phyloP scores from a whole-genome alignment of 2,797 vertebrate genomes.

The Anas bernieri region DNA sequence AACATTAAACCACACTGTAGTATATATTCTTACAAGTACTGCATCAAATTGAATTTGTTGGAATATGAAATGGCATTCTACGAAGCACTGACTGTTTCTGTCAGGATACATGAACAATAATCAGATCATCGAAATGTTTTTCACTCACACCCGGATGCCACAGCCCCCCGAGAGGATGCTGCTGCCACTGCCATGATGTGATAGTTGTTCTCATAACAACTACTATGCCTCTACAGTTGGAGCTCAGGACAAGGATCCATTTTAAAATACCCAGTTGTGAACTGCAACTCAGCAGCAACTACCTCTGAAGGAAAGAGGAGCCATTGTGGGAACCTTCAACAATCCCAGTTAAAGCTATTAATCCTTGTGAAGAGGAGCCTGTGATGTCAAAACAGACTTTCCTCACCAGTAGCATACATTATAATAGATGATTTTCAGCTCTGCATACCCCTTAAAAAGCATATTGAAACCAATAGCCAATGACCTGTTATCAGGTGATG shows the following conservation, averaged over 20 bases:
- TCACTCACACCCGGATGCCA: too few species aligned
- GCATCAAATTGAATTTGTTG: neutral
- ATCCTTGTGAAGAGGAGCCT: neutral
- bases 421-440: slow-evolving; percentile 6
- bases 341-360: neutral
- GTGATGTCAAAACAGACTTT: neutral
- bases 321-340: neutral
- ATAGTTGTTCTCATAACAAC: neutral
- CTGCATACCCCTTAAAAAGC: neutral
- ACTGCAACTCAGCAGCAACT: neutral
- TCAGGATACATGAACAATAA: neutral
- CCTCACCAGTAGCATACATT: neutral
- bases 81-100: neutral
- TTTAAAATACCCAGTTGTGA: rapidly evolving
- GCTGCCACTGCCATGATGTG: neutral
- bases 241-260: neutral
- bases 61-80: neutral
- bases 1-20: neutral
- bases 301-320: neutral
- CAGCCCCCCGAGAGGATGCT: neutral
- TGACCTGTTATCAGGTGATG: slow-evolving; percentile 30
- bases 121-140: neutral
- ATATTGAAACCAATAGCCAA: neutral
- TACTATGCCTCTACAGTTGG: neutral
- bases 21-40: neutral